Evolutionary conservation across 2,888 invertebrate genomes (phyloP), one percentile per base, ranked within the genome.

Genomic region (Branchipolynoe longqiensis): DNA sequence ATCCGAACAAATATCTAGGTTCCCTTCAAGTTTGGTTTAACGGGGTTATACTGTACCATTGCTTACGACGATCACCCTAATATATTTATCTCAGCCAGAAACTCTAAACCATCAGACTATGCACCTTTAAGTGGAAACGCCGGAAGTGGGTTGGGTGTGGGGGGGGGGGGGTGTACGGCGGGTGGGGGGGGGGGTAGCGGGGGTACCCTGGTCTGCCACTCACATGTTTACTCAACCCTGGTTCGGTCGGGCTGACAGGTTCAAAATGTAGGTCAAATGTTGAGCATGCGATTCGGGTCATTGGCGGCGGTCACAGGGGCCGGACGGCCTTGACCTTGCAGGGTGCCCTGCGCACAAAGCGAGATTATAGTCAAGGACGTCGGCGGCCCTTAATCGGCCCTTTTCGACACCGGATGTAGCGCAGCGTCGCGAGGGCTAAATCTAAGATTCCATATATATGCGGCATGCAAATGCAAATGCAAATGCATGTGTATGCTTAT

Each of bases 231-330:
- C 62, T 12, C 12, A 28, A 48, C 54, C n/a, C n/a, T n/a, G n/a
- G n/a, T 48, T 41, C 78, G 48, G n/a, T 22, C 28, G 48, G 25
- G 1, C 41, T 78, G 78, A 78, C 78, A 78, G 78, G 78, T 78
- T 78, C 78, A 78, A 41, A 78, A 78, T 78, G 78, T 78, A 78
- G 78, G 78, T 78, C 78, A 78, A 78, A 78, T 78, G 78, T 78
- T 78, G 41, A 78, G 78, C 78, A 78, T 78, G 78, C 78, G 78
- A 78, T 78, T 78, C 78, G 78, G 78, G 78, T 78, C 78, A 78
- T 14, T 33, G 78, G 18, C 3, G 14, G 28, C 25, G 78, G 36
- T 33, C 33, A 33, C 38, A 36, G 69, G n/a, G 48, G 31, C 31
- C 41, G 78, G 54, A 48, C 18, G 31, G 22, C 78, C 31, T n/a